Conservation (phyloP, 2,113 vertebrate species). For the Australoheros scitulus region DNA sequence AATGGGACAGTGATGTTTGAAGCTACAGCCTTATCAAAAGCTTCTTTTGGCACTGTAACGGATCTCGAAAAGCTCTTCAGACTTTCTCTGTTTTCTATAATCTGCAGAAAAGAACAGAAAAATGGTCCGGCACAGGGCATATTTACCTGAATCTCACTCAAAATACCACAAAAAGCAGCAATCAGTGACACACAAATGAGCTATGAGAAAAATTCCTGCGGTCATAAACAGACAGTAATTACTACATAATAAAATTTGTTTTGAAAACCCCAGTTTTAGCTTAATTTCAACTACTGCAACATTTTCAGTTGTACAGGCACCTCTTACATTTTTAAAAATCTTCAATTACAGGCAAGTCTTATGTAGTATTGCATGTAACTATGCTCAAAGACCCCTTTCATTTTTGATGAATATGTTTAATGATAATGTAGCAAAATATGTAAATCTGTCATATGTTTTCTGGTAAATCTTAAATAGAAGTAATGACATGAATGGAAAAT, state of each 20-base stretch:
- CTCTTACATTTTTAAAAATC: background rate
- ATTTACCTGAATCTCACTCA: background rate
- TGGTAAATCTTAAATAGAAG: background rate
- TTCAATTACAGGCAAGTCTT: background rate
- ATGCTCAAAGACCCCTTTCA: background rate
- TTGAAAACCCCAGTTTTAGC: background rate
- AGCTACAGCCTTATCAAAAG: slow-evolving; percentile 1
- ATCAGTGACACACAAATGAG: background rate
- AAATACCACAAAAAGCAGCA: background rate
- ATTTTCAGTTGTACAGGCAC: background rate
- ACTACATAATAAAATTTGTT: background rate
- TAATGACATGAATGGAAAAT: background rate
- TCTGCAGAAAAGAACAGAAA: slow-evolving; percentile 48
- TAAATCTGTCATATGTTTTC: background rate
- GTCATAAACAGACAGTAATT: background rate
- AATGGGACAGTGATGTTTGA: background rate
- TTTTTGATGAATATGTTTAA: no score
- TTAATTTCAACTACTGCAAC: background rate
- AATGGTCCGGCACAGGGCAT: background rate
- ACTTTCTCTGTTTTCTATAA: accelerated
- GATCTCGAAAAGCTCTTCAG: background rate
- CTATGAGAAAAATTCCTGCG: background rate
- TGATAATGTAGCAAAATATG: background rate
- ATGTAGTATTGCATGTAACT: background rate
- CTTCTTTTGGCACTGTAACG: slow-evolving; percentile 61